Conservation (phyloP, 2,113 vertebrate species). For the Paramormyrops kingsleyae region DNA sequence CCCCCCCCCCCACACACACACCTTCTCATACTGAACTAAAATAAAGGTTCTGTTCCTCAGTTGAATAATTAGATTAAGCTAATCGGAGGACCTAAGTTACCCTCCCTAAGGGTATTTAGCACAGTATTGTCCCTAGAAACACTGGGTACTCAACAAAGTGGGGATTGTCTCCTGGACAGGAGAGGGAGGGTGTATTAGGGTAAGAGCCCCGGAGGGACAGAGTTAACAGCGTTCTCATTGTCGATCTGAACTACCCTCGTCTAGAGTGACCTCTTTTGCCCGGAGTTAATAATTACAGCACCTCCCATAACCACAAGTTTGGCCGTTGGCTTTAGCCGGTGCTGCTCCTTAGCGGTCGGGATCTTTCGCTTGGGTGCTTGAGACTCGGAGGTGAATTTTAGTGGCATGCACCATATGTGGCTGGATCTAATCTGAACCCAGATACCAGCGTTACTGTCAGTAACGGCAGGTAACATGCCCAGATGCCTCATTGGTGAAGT, state of each 20-base stretch:
- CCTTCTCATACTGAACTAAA: neutral
- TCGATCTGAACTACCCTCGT: neutral
- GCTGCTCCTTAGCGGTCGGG: neutral
- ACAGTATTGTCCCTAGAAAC: neutral
- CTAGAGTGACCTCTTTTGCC: neutral
- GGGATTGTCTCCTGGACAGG: slow-evolving; percentile 9
- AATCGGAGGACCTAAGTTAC: slow-evolving; percentile 2
- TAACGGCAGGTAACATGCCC: neutral
- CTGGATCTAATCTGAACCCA: neutral
- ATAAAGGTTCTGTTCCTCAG: neutral
- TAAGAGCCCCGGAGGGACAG: neutral
- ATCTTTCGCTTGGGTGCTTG: neutral
- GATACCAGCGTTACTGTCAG: too few relatives aligned
- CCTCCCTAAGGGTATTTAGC: neutral
- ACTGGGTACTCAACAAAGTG: slow-evolving; percentile 6
- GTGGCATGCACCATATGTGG: too few relatives aligned
- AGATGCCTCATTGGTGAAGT: neutral
- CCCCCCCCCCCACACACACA: too few relatives aligned
- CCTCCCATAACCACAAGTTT: neutral
- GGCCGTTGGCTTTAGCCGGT: neutral
- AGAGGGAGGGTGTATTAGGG: neutral
- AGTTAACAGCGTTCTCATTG: neutral
- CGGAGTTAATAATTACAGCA: neutral
- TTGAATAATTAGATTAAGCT: neutral
- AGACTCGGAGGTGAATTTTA: neutral